Evolutionary conservation across 2,113 vertebrate genomes (phyloP).

Genomic region (Proterorhinus semilunaris): DNA sequence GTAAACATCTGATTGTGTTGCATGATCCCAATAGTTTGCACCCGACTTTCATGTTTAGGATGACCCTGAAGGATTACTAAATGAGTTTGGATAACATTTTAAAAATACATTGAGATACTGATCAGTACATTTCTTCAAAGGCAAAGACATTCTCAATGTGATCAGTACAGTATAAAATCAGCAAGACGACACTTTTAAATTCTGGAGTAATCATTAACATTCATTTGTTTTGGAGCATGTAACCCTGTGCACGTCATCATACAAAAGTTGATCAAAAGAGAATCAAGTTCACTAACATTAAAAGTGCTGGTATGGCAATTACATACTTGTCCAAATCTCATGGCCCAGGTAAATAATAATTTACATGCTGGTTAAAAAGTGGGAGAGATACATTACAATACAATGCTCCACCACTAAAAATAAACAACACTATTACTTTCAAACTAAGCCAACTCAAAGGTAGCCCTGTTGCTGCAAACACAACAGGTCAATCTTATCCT

Average conservation of each 20-base stretch:
- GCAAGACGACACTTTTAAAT: constrained; percentile 46
- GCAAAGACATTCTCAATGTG: constrained; percentile 61
- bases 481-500: constrained; percentile 6
- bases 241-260: constrained; percentile 47
- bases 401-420: constrained; percentile 1
- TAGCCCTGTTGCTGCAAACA: neutral
- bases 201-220: constrained; percentile 44
- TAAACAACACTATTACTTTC: constrained; percentile 12
- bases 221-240: constrained; percentile 50
- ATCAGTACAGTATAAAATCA: constrained; percentile 48
- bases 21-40: constrained; percentile 42
- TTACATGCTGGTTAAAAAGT: constrained; percentile 54
- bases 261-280: constrained; percentile 48
- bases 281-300: constrained; percentile 29
- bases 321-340: constrained; percentile 23
- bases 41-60: constrained; percentile 46
- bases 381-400: constrained; percentile 6
- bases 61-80: constrained; percentile 42
- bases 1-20: constrained; percentile 63
- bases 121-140: constrained; percentile 41
- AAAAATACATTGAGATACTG: constrained; percentile 62
- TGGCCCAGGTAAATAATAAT: constrained; percentile 20
- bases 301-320: constrained; percentile 66
- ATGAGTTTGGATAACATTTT: constrained; percentile 22
- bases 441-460: constrained; percentile 17